These are phyloP conservation scores for Scolopax rusticola DNA, from an alignment of 2,797 vertebrate species.

Conservation along the genomic window DNA sequence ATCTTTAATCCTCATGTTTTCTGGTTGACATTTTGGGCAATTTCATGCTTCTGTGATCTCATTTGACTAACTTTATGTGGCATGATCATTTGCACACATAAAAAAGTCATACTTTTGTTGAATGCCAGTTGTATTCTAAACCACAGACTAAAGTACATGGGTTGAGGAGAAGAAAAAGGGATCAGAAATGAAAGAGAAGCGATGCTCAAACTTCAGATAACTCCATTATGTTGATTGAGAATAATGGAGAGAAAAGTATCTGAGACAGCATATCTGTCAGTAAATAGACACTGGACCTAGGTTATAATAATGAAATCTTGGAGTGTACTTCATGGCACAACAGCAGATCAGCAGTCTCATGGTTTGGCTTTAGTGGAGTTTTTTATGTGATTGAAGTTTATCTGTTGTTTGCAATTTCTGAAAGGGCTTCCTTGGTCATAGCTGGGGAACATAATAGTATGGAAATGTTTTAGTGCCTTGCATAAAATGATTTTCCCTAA, in stretches of 20 bases:
- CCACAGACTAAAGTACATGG: rapidly evolving
- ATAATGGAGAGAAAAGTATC: neutral
- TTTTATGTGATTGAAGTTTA: neutral
- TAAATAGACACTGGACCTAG: neutral
- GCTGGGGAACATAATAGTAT: neutral
- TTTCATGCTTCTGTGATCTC: neutral
- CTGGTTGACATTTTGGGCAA: neutral
- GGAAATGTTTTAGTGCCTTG: neutral
- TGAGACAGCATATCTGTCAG: neutral
- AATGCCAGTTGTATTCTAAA: neutral
- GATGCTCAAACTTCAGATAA: neutral
- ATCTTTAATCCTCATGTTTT: neutral
- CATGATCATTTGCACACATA: neutral
- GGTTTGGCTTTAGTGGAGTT: neutral
- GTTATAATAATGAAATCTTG: neutral
- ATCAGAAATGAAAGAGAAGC: neutral
- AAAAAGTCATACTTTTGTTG: neutral
- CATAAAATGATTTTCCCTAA: neutral
- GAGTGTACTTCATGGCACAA: neutral
- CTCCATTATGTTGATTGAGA: neutral
- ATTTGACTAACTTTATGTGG: neutral
- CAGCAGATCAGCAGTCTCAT: neutral
- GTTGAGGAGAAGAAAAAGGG: neutral
- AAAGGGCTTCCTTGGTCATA: neutral
- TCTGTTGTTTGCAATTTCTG: neutral